Conservation (phyloP, 2,888 invertebrate species). For the Calliopum simillimum region DNA sequence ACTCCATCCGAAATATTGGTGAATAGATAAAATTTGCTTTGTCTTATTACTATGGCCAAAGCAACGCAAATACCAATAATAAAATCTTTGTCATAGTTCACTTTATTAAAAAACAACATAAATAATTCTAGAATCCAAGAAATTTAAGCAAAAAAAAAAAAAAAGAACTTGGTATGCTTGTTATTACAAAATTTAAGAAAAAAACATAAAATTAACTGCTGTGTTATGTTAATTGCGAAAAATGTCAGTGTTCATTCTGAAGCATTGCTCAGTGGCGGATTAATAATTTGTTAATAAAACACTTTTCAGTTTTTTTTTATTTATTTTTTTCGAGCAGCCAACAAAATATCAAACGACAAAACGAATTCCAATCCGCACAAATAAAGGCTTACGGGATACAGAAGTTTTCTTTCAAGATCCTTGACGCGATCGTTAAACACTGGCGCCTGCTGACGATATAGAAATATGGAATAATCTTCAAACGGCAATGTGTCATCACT, state of each 20-base stretch:
- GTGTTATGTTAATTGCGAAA: conserved; percentile 17
- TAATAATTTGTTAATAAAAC: conserved; percentile 9
- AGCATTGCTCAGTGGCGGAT: conserved; percentile 1
- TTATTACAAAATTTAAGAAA: too few species aligned
- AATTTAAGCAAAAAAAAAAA: too few species aligned
- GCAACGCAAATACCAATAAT: conserved; percentile 31
- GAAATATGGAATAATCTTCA: conserved; percentile 86
- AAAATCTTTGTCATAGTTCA: conserved; percentile 26
- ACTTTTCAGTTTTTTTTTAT: not conserved
- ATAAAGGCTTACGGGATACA: conserved; percentile 75
- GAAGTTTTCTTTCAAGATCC: conserved; percentile 81
- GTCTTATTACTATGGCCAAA: too few species aligned
- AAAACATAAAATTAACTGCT: not conserved
- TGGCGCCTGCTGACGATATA: conserved; percentile 87
- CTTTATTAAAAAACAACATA: conserved; percentile 23
- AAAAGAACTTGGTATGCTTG: too few species aligned
- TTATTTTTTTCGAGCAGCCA: conserved; percentile 31
- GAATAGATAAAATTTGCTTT: too few species aligned
- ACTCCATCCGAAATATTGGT: too few species aligned
- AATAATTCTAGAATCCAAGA: too few species aligned
- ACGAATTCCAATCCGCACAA: conserved; percentile 16
- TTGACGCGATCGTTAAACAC: conserved; percentile 87
- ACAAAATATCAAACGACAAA: conserved; percentile 16
- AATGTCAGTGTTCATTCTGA: not conserved
- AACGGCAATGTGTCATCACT: conserved; percentile 72